These are phyloP conservation scores for Archivesica marissinica DNA, from an alignment of 1,140 invertebrate genomes.

Conservation along the genomic window DNA sequence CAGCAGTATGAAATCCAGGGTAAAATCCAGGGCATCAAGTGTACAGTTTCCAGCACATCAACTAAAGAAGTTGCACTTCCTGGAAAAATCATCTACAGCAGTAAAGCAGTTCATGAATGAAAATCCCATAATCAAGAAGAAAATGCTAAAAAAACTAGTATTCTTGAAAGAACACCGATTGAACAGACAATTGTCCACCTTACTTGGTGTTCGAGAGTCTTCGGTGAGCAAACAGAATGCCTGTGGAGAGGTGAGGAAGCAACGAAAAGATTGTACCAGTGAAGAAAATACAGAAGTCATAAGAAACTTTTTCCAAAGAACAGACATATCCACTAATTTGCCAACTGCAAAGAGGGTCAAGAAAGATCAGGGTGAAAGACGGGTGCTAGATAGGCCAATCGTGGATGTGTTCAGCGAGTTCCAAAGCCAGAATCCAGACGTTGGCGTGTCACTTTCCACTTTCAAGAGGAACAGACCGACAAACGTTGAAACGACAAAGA, in stretches of 20 bases:
- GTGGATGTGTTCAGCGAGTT: conserved; percentile 6
- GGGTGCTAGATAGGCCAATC: conserved; percentile 37
- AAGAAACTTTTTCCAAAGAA: conserved; percentile 30
- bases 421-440: conserved; percentile 15
- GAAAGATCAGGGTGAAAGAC: conserved; percentile 33
- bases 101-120: not conserved
- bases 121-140: not conserved
- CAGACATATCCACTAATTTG: conserved; percentile 56
- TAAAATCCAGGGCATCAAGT: not conserved
- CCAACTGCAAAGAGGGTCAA: conserved; percentile 35
- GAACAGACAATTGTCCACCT: not conserved
- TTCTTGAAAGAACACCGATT: conserved; percentile 17
- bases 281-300: conserved; percentile 11
- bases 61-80: not conserved
- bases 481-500: conserved; percentile 36
- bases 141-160: conserved; percentile 6
- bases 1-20: not conserved
- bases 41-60: not conserved
- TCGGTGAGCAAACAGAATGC: not conserved
- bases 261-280: conserved; percentile 19
- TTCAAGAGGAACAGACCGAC: conserved; percentile 38
- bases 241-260: not conserved
- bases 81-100: not conserved
- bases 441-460: conserved; percentile 31
- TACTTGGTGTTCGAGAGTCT: not conserved